Evolutionary conservation across 2,797 vertebrate species (phyloP), one percentile per base, ranked within the genome.

Genomic region (Ctenopoma multispine): DNA sequence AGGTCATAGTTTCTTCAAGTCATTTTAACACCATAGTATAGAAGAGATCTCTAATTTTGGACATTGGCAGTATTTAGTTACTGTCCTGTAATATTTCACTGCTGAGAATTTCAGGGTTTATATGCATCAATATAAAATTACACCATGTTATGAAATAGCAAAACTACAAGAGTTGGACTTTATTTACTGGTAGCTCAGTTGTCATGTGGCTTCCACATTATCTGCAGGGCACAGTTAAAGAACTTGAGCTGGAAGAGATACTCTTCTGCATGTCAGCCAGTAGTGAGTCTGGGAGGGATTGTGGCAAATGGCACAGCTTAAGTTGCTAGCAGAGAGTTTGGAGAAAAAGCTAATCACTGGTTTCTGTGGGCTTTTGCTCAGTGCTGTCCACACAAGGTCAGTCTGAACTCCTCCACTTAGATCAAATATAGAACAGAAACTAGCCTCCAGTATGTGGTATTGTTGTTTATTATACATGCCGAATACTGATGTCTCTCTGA

Each of bases 241-340:
- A 81, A 73, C 43, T 59, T 53, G 27, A 73, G 62, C 74, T 51
- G 14, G 50, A 46, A 29, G 46, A 72, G 72, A 78, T 63, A 79
- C 44, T 81, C 60, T 53, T 86, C 59, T 82, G 57, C 68, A 72
- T 82, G 64, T 72, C 70, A 82, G 81, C 72, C 79, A 80, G 50
- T 63, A 63, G 73, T 66, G 59, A 76, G 73, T 74, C 69, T 75
- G 66, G 51, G 49, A 79, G 62, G 73, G 81, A 83, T 83, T 89
- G 82, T 74, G 78, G 69, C 81, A 84, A 84, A 85, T 81, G 76
- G 67, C 83, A 85, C 44, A 54, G 54, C 71, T 88, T 83, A 87
- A 85, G 80, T 81, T 82, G 63, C 79, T 82, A 72, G 65, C 73
- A 63, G 58, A 75, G 77, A 73, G 67, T 83, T 82, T 69, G 59